Base-by-base conservation (phyloP, 37 sponge, comb jelly and placozoan genomes). In the Trichoplax adhaerens region DNA sequence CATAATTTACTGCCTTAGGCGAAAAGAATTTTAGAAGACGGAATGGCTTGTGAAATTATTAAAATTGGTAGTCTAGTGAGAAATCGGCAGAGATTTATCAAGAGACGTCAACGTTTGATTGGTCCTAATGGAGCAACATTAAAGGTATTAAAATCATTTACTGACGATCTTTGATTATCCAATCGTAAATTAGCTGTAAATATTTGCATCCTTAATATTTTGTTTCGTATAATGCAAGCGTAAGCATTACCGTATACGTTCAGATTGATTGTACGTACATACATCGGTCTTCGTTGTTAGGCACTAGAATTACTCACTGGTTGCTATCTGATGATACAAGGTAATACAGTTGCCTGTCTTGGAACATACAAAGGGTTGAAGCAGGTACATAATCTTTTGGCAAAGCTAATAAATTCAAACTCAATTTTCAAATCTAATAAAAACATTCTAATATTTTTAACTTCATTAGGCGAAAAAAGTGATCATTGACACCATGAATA, bases 401-500 rank as follows among this genome's bases (percentile, higher is more conserved):
- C 10, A 12, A 12, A 60, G 62, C 29, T 29, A 29, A 29, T 29
- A 0, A 29, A 29, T 12, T 60, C 12, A 12, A 60, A 12, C 10
- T 12, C 12, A 60, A 60, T 12, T 60, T 12, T 60, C 12, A 12
- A 12, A 60, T 12, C 62, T 60, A 12, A 60, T 12, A 5, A 57
- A 12, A 48, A 57, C 4, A 12, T 69, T 78, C 53, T 48, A 56
- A 48, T 53, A 66, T 50, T 5, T 5, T 29, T 71, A 48, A 52
- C 58, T 7, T 75, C 10, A 59, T 12, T 59, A 87, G 87, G 82
- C 69, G 1, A 73, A 93, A 67, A 84, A 80, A 63, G 82, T 98
- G 12, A 86, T 98, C 48, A 83, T 86, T 73, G 93, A 92, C 77
- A 92, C 94, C 2, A 98, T 98, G 99, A 92, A 84, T 77, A 98